Evolutionary conservation across 2,113 vertebrate genomes (phyloP), one percentile per base, ranked within the genome.

Genomic region (Sinocyclocheilus maitianheensis): DNA sequence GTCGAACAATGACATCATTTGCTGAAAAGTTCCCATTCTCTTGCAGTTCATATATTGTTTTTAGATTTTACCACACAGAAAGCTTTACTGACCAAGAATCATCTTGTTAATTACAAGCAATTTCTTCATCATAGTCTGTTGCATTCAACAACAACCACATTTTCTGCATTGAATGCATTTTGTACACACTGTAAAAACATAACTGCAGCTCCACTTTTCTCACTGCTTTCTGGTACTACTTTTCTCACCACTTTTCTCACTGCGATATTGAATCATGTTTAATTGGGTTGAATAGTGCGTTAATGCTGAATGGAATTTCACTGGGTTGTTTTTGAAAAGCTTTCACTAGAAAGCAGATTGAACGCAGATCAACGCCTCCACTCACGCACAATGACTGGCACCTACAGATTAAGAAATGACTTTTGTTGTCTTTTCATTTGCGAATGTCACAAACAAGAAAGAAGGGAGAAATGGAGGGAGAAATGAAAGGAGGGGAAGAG

Each of bases 361-460:
- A 55, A 80, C 14, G 60, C 71, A 90, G 89, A 87, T 26, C 26
- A 26, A 26, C 26, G 26, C 80, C 51, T 86, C 81, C 81, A 84
- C 77, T 83, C 89, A 80, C 89, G 69, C 88, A 95, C 93, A 94
- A 95, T 93, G 93, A 94, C 92, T 92, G 91, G 92, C 88, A 93
- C 92, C 91, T 91, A 89, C 91, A 94, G 94, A 94, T 94, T 94
- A 94, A 93, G 93, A 95, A 94, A 94, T 93, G 90, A 94, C 93
- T 95, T 95, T 94, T 94, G 94, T 95, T 95, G 94, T 95, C 93
- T 94, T 94, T 94, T 95, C 94, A 95, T 90, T 92, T 81, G 77
- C 86, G 92, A 92, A 95, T 95, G 94, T 95, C 94, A 95, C 93
- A 94, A 95, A 95, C 91, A 94, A 94, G 90, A 94, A 92, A 93